Percentiles rank a stretch among this genome's conserved stretches.
phyloP scores from a whole-genome alignment of 2,113 vertebrate species.

The Procavia capensis region DNA sequence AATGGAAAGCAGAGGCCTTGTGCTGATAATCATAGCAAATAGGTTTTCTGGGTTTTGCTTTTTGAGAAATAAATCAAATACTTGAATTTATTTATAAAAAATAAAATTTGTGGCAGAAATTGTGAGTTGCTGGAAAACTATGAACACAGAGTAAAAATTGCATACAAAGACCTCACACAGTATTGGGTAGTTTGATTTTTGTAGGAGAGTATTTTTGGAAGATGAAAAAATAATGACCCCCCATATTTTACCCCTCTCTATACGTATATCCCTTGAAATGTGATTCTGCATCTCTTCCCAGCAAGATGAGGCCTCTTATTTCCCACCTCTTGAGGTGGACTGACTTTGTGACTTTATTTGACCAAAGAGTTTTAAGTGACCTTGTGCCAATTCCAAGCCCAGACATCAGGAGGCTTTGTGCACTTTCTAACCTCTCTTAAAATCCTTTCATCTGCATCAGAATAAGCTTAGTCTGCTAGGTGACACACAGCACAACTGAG shows the following conservation, averaged over 20 bases:
- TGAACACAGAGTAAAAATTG: neutral
- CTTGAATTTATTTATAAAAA: conserved; percentile 40
- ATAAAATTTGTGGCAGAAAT: neutral
- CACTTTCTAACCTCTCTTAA: neutral
- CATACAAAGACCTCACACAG: neutral
- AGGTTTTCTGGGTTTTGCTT: neutral
- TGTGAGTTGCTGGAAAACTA: neutral
- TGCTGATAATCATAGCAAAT: neutral
- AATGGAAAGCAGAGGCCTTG: neutral
- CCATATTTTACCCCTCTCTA: neutral
- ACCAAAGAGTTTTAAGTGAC: neutral
- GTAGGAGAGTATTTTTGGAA: neutral
- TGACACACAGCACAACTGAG: neutral
- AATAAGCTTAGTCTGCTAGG: neutral
- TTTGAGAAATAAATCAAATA: neutral
- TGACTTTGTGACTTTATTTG: neutral
- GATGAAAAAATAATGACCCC: no score
- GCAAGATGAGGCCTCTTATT: neutral
- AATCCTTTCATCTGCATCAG: neutral
- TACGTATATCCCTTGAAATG: neutral
- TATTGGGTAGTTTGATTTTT: neutral
- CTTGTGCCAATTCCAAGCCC: neutral
- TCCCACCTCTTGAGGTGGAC: neutral
- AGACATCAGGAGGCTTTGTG: neutral
- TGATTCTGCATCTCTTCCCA: neutral